Evolutionary conservation across 2,113 vertebrate genomes (phyloP).

Genomic region (Pteruthius melanotis): DNA sequence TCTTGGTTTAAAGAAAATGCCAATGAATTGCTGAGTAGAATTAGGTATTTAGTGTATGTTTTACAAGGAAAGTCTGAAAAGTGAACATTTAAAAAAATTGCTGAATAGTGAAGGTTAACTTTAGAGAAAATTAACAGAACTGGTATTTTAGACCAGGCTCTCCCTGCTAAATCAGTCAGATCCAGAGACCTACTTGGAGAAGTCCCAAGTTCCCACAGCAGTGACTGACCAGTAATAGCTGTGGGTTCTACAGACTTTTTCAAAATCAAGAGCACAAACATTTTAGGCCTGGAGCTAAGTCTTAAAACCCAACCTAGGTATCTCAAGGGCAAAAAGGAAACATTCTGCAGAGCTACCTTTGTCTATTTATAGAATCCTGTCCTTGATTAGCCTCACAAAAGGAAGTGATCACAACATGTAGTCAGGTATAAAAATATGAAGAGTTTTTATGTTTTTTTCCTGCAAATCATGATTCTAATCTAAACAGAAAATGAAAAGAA

Average conservation of each 20-base stretch:
- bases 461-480: background rate
- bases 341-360: background rate
- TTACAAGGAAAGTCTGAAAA: background rate
- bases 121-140: background rate
- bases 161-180: background rate
- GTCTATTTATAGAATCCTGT: background rate
- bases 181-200: background rate
- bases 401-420: background rate
- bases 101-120: background rate
- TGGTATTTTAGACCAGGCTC: background rate
- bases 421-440: constrained; percentile 22
- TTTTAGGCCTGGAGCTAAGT: background rate
- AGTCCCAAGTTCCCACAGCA: background rate
- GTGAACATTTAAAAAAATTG: background rate
- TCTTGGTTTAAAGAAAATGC: constrained; percentile 25
- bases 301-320: background rate
- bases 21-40: background rate
- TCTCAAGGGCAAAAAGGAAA: background rate
- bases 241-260: background rate
- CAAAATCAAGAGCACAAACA: background rate
- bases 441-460: background rate
- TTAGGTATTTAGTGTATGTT: background rate
- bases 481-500: background rate
- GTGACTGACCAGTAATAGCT: background rate
- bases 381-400: background rate